phyloP scores from a whole-genome alignment of 2,888 invertebrate genomes.

The Leuctra nigra region DNA sequence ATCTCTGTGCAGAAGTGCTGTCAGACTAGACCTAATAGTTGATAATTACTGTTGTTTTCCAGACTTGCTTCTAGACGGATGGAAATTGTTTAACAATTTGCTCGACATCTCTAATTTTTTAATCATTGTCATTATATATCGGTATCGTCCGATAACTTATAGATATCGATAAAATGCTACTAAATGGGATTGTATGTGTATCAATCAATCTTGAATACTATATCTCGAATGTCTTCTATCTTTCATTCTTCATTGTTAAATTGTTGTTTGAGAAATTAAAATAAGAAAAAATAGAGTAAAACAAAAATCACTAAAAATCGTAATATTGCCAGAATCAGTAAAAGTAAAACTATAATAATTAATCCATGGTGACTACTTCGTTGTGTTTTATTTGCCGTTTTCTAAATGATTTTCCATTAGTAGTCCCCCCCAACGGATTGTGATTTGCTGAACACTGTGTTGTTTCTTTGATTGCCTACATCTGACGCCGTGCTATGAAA shows the following conservation, averaged over 20 bases:
- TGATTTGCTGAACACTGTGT: not conserved
- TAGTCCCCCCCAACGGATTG: not conserved
- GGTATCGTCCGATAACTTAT: constrained; percentile 1
- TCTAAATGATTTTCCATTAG: not conserved
- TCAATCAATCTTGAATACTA: constrained; percentile 7
- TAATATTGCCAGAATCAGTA: constrained; percentile 4
- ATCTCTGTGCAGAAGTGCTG: too few relatives aligned
- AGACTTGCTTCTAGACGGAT: constrained; percentile 1
- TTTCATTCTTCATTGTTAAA: constrained; percentile 21
- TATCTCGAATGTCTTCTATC: constrained; percentile 17
- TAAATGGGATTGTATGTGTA: constrained; percentile 20
- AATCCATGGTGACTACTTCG: not conserved
- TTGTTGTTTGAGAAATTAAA: constrained; percentile 21
- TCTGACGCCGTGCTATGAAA: not conserved
- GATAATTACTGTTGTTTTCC: too few relatives aligned
- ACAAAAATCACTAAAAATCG: constrained; percentile 19
- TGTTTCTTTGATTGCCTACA: not conserved
- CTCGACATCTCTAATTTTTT: constrained; percentile 18
- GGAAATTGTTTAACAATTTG: not conserved
- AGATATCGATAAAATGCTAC: constrained; percentile 1
- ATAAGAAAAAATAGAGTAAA: constrained; percentile 11
- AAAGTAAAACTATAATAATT: constrained; percentile 4
- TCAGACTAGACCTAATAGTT: too few relatives aligned
- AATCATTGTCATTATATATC: constrained; percentile 7
- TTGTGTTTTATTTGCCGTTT: constrained; percentile 1